Percentiles rank a stretch among this genome's conserved stretches.
phyloP scores from a whole-genome alignment of 1,140 invertebrate species.

The Grapholita molesta region DNA sequence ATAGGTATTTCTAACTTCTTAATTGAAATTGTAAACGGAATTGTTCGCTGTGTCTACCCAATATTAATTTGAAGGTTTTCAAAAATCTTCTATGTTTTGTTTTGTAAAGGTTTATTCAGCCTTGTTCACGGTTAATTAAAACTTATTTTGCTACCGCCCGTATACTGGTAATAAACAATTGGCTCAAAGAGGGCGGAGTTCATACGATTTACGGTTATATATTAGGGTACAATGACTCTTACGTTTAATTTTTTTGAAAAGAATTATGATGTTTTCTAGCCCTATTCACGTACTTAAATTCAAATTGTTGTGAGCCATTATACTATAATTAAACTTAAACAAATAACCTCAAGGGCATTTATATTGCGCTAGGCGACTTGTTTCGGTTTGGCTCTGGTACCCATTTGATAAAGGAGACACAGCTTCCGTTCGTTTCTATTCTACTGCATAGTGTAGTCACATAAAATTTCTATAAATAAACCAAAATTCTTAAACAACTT shows the following conservation, averaged over 20 bases:
- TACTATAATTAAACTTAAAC: too few species aligned
- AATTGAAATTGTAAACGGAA: constrained; percentile 47
- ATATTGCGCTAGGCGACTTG: too few species aligned
- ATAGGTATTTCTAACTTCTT: constrained; percentile 43
- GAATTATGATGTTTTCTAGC: too few species aligned
- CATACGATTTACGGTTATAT: background rate
- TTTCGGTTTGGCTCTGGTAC: too few species aligned
- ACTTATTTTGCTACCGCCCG: constrained; percentile 8
- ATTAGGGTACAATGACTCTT: background rate
- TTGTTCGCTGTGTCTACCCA: constrained; percentile 42
- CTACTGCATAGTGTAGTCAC: too few species aligned
- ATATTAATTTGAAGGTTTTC: constrained; percentile 38
- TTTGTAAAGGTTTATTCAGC: background rate
- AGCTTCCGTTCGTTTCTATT: too few species aligned
- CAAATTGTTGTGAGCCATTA: too few species aligned
- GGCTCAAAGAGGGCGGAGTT: background rate
- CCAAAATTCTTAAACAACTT: too few species aligned
- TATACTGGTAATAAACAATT: constrained; percentile 2
- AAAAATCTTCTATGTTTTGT: constrained; percentile 32
- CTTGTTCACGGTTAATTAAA: constrained; percentile 6
- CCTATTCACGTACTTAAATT: too few species aligned
- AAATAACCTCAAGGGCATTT: too few species aligned
- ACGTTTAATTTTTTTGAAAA: constrained; percentile 27
- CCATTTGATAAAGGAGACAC: too few species aligned
- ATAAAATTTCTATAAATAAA: too few species aligned